Evolutionary conservation across 2,888 invertebrate genomes (phyloP).

Genomic region (Drosophila nigritarsus): DNA sequence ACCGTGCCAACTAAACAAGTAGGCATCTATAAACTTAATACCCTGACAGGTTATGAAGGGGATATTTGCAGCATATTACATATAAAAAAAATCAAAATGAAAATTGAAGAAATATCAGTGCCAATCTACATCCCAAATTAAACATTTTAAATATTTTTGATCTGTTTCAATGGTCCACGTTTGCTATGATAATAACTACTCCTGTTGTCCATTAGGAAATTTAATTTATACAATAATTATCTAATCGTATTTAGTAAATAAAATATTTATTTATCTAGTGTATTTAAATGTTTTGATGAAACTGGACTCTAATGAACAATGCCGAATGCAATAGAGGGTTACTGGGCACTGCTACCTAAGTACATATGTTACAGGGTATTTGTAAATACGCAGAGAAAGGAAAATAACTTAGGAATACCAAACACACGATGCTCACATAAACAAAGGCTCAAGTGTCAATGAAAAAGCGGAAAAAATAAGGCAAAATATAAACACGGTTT

Average conservation of each 20-base stretch:
- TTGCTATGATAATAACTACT: not conserved
- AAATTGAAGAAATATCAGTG: not conserved
- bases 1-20: constrained; percentile 6
- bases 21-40: not conserved
- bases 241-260: not conserved
- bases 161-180: not conserved
- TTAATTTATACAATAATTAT: not conserved
- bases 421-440: constrained; percentile 52
- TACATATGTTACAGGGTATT: constrained; percentile 35
- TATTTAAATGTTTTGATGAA: not conserved
- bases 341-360: constrained; percentile 7
- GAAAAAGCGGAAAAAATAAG: constrained; percentile 66
- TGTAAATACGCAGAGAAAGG: not conserved
- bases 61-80: not conserved
- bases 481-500: constrained; percentile 80
- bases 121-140: not conserved
- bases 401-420: constrained; percentile 39
- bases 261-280: not conserved
- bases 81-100: not conserved
- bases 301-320: not conserved
- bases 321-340: not conserved
- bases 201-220: not conserved
- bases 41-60: not conserved
- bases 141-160: not conserved
- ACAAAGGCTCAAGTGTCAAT: constrained; percentile 63